Percentiles rank a stretch among this genome's conserved stretches.
Evolutionary conservation across 2,113 vertebrate genomes (phyloP).

Genomic region (Sphyrna mokarran): DNA sequence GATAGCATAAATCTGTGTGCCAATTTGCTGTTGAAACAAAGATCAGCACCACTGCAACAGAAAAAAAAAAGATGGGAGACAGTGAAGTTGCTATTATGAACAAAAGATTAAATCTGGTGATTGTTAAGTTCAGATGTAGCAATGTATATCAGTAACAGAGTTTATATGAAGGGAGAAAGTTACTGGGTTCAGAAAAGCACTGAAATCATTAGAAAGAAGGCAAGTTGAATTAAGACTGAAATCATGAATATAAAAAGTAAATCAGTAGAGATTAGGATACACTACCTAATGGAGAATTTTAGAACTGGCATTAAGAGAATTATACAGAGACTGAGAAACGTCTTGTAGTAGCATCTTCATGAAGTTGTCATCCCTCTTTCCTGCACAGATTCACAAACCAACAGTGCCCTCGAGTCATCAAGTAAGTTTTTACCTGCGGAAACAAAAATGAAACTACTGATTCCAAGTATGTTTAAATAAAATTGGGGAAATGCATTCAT

Average conservation of each 20-base stretch:
- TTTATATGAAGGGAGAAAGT: neutral
- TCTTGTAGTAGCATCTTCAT: neutral
- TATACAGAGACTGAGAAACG: neutral
- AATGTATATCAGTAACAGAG: neutral
- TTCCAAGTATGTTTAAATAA: too few species aligned
- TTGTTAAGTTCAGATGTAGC: too few species aligned
- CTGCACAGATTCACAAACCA: too few species aligned
- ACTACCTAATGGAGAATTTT: neutral
- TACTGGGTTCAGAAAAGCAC: neutral
- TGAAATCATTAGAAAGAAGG: neutral
- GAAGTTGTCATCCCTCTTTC: neutral
- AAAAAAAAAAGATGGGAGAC: neutral
- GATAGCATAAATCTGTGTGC: neutral
- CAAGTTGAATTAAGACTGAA: neutral
- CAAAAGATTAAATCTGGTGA: neutral
- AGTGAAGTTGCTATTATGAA: neutral
- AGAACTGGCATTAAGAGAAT: neutral
- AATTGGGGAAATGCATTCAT: too few species aligned
- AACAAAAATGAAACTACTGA: too few species aligned
- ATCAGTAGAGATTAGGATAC: neutral
- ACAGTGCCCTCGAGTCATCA: too few species aligned
- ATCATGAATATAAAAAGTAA: too few species aligned
- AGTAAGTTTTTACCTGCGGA: too few species aligned
- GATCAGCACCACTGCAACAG: neutral
- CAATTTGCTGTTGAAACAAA: neutral